Conservation (phyloP, 1,140 invertebrate genomes). For the Megalopta genalis region DNA sequence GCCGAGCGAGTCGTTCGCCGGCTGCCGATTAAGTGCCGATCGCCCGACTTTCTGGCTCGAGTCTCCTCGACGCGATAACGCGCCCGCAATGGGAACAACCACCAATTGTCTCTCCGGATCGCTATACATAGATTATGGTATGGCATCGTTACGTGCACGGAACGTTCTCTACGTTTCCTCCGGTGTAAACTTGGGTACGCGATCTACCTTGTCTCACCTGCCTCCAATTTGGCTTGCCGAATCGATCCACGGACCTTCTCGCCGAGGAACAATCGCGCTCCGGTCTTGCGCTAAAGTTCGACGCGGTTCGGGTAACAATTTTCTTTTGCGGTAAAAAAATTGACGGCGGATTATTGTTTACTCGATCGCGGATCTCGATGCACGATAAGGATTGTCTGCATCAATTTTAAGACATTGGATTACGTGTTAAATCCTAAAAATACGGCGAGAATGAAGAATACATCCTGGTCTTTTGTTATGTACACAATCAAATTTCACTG, state of each 20-base stretch:
- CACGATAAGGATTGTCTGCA: no score
- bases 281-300: no score
- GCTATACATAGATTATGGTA: neutral
- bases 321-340: no score
- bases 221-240: neutral
- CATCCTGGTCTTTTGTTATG: no score
- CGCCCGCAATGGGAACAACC: slow-evolving; percentile 2
- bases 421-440: no score
- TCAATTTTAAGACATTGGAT: no score
- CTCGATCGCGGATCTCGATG: no score
- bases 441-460: no score
- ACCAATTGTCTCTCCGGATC: neutral
- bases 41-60: neutral
- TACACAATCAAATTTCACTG: no score
- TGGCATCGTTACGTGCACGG: neutral
- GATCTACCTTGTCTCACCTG: neutral
- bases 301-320: no score
- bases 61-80: slow-evolving; percentile 5
- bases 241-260: neutral
- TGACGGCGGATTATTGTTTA: no score
- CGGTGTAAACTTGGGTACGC: neutral
- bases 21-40: neutral
- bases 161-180: neutral
- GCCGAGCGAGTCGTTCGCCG: neutral
- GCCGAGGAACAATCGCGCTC: no score